Evolutionary conservation across 23 tunicate genomes (phyloP), one percentile per base, ranked within the genome.

Genomic region (Ascidia mentula): DNA sequence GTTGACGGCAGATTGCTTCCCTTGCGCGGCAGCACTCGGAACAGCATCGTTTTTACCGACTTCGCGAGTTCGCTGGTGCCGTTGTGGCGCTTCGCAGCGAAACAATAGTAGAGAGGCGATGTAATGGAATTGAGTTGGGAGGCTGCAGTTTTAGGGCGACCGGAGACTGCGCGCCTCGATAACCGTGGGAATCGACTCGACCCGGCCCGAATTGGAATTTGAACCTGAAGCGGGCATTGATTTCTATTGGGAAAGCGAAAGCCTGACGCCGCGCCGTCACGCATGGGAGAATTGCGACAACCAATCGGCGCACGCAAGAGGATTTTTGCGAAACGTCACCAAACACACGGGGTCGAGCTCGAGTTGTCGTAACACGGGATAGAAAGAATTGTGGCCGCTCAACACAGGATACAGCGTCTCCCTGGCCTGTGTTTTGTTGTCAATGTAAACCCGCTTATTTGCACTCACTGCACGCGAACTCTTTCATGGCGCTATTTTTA

Each of bases 401-500:
- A 28, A 26, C 22, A 28, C 13, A 3, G 7, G 13, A 53, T 9
- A 53, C 65, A 53, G 24, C 24, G 65, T 26, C 65, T 28, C 4
- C 22, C 65, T 53, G 65, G 28, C 65, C 28, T 1, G 65, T 28
- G 65, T 53, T 53, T 9, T 53, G 65, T 53, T 53, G 65, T 53
- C 65, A 53, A 28, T 53, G 24, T 28, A 53, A 53, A 53, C 65
- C 24, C 12, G 65, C 65, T 53, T 5, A 28, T 53, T 6, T 53
- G 65, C 65, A 28, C 1, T 53, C 7, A 28, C 65, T 53, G 65
- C 65, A 53, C 65, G 13, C 65, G 13, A 53, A 28, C 24, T 28
- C 65, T 5, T 53, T 53, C 65, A 53, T 53, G 65, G 65, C 65
- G 24, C 65, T 53, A 53, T 53, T 53, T 53, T 53, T 53, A 53